phyloP scores from a whole-genome alignment of 2,888 invertebrate species.

The Oscheius myriophilus region DNA sequence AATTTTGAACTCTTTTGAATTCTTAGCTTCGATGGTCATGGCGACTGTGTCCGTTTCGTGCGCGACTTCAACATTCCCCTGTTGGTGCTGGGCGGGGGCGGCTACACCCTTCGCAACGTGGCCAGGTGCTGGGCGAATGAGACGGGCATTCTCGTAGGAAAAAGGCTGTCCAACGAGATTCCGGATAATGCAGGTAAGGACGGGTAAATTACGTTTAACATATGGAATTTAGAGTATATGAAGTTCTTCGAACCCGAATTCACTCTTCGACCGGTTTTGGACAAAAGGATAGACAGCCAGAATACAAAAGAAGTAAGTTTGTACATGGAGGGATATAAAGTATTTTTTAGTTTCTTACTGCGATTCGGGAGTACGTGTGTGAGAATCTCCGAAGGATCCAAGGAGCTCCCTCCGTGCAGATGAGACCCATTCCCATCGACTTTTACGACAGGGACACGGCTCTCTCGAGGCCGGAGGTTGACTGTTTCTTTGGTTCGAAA shows the following conservation, averaged over 20 bases:
- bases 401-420: slow-evolving; percentile 87
- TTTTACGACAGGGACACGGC: slow-evolving; percentile 38
- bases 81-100: slow-evolving; percentile 84
- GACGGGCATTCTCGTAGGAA: slow-evolving; percentile 90
- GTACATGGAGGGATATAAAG: neutral
- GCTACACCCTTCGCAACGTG: slow-evolving; percentile 96
- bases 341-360: slow-evolving; percentile 82
- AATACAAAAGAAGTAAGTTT: slow-evolving; percentile 82
- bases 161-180: slow-evolving; percentile 90
- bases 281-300: slow-evolving; percentile 85
- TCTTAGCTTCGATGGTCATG: slow-evolving; percentile 67
- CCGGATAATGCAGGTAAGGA: slow-evolving; percentile 75
- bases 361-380: slow-evolving; percentile 85
- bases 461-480: slow-evolving; percentile 24
- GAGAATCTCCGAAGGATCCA: slow-evolving; percentile 92
- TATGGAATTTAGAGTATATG: slow-evolving; percentile 80
- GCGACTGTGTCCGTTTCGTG: slow-evolving; percentile 94
- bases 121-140: slow-evolving; percentile 99
- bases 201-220: neutral
- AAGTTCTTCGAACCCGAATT: slow-evolving; percentile 98
- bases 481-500: slow-evolving; percentile 1
- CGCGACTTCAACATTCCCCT: slow-evolving; percentile 90
- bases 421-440: slow-evolving; percentile 77
- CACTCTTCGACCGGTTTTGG: slow-evolving; percentile 90
- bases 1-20: neutral